phyloP scores from a whole-genome alignment of 2,113 vertebrate species.

The Crypturellus undulatus region DNA sequence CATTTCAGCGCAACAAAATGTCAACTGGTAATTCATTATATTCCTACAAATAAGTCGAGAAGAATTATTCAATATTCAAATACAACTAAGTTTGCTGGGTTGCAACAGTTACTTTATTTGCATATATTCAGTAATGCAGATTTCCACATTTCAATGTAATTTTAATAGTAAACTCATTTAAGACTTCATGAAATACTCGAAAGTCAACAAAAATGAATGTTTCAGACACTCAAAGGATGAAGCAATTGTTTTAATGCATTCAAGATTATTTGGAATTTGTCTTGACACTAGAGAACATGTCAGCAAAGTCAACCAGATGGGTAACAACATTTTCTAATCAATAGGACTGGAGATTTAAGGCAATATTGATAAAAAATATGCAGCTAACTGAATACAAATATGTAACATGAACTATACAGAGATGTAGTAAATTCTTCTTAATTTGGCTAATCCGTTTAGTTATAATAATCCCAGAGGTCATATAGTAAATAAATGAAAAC shows the following conservation, averaged over 20 bases:
- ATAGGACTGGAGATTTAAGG: neutral
- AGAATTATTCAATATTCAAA: neutral
- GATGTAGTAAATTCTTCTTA: neutral
- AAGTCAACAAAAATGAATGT: neutral
- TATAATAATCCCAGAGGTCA: neutral
- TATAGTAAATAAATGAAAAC: neutral
- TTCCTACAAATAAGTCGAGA: conserved; percentile 39
- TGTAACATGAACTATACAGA: neutral
- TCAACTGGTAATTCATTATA: conserved; percentile 18
- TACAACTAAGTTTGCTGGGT: neutral
- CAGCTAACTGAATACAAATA: neutral
- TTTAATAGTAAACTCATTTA: conserved; percentile 12
- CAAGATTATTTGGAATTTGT: neutral
- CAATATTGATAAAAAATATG: neutral
- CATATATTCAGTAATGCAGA: neutral
- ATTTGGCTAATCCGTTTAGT: neutral
- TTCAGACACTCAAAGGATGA: neutral
- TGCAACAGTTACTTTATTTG: conserved; percentile 29
- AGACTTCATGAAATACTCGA: neutral
- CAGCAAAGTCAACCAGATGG: neutral
- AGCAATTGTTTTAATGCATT: neutral
- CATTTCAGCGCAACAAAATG: conserved; percentile 2
- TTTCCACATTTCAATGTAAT: conserved; percentile 1
- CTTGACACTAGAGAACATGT: neutral
- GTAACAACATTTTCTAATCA: neutral